Evolutionary conservation across 2,888 invertebrate species (phyloP), one percentile per base, ranked within the genome.

Genomic region (Drosophila setosimentum): DNA sequence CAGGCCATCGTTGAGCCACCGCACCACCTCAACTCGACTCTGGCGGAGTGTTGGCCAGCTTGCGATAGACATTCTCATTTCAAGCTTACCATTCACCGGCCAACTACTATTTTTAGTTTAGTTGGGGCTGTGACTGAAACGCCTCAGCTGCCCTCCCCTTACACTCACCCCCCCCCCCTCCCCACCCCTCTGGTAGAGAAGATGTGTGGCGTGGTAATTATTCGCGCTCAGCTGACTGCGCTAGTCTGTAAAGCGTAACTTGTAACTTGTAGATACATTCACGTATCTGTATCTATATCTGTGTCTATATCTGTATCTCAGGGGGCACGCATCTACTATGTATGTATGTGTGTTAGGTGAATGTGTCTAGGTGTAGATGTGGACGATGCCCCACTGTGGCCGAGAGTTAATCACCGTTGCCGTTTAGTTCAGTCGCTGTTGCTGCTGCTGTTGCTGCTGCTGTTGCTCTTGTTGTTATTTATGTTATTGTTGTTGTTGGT

Each of bases 191-290:
- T 29, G 10, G 37, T 16, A 53, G 70, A 24, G 48, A 51, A 66
- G 66, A 55, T 60, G 68, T 60, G 70, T 78, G 62, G 81, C 89
- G 87, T 89, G 91, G 89, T 83, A 91, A 91, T 91, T 91, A 90
- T 91, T 91, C 83, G 91, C 91, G 91, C 90, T 89, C 82, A 92
- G 92, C 83, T 91, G 92, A 90, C 76, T 91, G 76, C 80, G 87
- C 85, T 79, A 79, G 83, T 85, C 87, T 81, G 76, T 81, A 89
- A 87, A 90, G 86, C 90, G 86, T 86, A 90, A 90, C 90, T 88
- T 83, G 90, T 88, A 89, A 76, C 87, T 90, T 80, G 86, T 73
- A 88, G 86, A 82, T 88, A 86, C 89, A 71, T 74, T 80, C 87
- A 83, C 81, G 80, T 80, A 82, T 71, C 74, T 53, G 58, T 75